A percentile compares a stretch with the other conserved stretches of the same genome.
These are phyloP conservation scores for Orthosia cruda DNA, from an alignment of 2,888 invertebrate species.

Conservation along the genomic window DNA sequence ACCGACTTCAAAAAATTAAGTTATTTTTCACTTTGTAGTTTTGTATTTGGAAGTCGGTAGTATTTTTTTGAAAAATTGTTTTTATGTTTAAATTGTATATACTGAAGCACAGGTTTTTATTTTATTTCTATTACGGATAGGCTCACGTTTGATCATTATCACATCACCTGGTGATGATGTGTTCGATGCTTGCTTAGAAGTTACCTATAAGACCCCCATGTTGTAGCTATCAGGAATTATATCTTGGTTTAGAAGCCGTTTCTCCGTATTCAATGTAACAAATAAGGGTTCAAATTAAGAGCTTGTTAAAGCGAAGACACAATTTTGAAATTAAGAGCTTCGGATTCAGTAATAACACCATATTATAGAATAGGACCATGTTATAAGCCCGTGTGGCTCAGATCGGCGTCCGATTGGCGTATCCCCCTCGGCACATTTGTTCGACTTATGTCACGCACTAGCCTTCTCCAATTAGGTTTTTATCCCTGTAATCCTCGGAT, in stretches of 20 bases:
- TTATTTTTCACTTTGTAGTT: too few relatives aligned
- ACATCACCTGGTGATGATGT: too few relatives aligned
- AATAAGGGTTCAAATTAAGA: slow-evolving; percentile 14
- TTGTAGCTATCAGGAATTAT: too few relatives aligned
- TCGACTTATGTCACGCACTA: slow-evolving; percentile 63
- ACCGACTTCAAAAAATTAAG: too few relatives aligned
- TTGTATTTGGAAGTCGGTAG: too few relatives aligned
- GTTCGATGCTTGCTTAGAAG: too few relatives aligned
- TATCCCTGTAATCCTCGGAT: slow-evolving; percentile 67
- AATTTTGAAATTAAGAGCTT: slow-evolving; percentile 24
- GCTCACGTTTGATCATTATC: too few relatives aligned
- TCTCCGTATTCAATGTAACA: slow-evolving; percentile 21
- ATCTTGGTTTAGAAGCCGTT: slow-evolving; percentile 7
- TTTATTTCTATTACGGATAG: too few relatives aligned
- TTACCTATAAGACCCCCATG: too few relatives aligned
- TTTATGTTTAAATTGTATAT: too few relatives aligned
- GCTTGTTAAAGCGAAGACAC: slow-evolving; percentile 14
- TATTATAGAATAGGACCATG: slow-evolving; percentile 31
- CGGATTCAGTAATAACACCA: slow-evolving; percentile 20
- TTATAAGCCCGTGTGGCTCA: slow-evolving; percentile 42
- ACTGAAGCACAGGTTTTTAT: not conserved
- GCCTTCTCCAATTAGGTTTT: slow-evolving; percentile 66
- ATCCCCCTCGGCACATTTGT: slow-evolving; percentile 46
- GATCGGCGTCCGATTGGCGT: slow-evolving; percentile 48
- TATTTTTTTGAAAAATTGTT: too few relatives aligned